Base-by-base conservation (phyloP, 2,888 invertebrate species). In the Cactoblastis cactorum region DNA sequence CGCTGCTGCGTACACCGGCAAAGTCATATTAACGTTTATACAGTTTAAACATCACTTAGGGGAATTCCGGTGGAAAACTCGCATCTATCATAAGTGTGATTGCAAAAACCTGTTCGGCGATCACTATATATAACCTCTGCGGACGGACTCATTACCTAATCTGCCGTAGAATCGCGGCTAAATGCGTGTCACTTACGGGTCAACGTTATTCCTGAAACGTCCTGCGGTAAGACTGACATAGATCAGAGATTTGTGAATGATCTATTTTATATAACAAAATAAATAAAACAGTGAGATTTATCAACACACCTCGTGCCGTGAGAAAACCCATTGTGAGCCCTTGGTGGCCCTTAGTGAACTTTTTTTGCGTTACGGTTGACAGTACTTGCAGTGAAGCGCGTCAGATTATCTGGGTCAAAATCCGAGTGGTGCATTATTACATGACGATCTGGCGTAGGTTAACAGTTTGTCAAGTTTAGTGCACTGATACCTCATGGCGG, bases 241-340 rank as follows among this genome's bases (percentile, higher is more conserved):
- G n/a, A n/a, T n/a, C n/a, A n/a, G n/a, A n/a, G n/a, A n/a, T n/a
- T n/a, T n/a, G n/a, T n/a, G n/a, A n/a, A n/a, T n/a, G n/a, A n/a
- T n/a, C n/a, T n/a, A n/a, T n/a, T n/a, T n/a, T n/a, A n/a, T n/a
- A n/a, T n/a, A n/a, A n/a, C n/a, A n/a, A n/a, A n/a, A n/a, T n/a
- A n/a, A n/a, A n/a, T 28, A 28, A 28, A 28, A 28, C 5, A 17
- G 18, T 17, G 37, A 37, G 15, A 37, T 6, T 3, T 33, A n/a
- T 33, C 5, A 2, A 33, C 12, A 33, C 1, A 2, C 33, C n/a
- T 1, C 33, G 33, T 11, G 33, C 15, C 37, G 37, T 17, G 18
- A 17, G 15, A 17, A n/a, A 37, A 39, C 51, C 34, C 39, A 37
- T 18, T 35, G 33, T 15, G 43, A 43, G 43, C 43, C 43, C 43